Conservation (phyloP, 2,888 invertebrate species). For the Acrobasis suavella region DNA sequence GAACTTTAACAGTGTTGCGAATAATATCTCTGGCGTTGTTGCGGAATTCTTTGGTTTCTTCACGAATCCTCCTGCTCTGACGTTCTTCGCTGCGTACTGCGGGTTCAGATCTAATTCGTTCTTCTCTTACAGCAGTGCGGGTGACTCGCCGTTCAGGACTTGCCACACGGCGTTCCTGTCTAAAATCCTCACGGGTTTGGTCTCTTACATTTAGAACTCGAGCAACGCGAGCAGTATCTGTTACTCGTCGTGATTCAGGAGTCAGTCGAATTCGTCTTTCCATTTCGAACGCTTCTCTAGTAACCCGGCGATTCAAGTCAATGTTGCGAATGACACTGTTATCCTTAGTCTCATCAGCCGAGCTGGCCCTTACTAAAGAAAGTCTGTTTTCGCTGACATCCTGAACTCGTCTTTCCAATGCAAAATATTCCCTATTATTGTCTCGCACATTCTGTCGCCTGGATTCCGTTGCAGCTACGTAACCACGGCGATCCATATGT, state of each 20-base stretch:
- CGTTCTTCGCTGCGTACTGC: background rate
- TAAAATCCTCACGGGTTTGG: constrained; percentile 15
- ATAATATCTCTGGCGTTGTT: background rate
- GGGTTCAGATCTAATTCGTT: background rate
- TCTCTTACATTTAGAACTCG: background rate
- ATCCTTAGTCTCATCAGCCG: background rate
- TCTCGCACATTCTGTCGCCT: constrained; percentile 1
- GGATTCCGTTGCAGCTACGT: background rate
- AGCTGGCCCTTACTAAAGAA: background rate
- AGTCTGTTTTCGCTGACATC: constrained; percentile 6
- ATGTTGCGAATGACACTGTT: background rate
- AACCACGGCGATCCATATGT: constrained; percentile 9
- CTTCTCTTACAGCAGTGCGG: background rate
- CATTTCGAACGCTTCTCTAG: background rate
- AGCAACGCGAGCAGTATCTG: background rate
- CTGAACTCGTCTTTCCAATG: constrained; percentile 10
- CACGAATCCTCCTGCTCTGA: background rate
- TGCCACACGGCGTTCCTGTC: background rate
- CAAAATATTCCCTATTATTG: constrained; percentile 14
- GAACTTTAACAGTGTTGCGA: background rate
- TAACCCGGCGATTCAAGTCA: background rate
- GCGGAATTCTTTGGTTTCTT: background rate
- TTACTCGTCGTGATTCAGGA: constrained; percentile 8
- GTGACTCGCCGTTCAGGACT: background rate
- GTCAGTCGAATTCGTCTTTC: constrained; percentile 1